These are phyloP conservation scores for Phrixothrix hirtus DNA, from an alignment of 2,888 invertebrate species.

Conservation along the genomic window DNA sequence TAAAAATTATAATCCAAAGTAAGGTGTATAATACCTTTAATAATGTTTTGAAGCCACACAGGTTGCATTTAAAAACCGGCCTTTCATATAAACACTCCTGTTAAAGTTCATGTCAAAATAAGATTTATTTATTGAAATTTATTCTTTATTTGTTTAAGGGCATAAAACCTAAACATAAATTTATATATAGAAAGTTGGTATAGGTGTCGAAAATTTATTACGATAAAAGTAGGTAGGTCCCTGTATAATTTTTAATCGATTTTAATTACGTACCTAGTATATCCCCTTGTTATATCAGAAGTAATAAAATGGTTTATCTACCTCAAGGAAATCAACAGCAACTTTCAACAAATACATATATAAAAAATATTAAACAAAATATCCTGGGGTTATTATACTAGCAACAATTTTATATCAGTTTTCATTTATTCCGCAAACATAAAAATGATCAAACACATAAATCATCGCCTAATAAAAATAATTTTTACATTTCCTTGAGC, in stretches of 20 bases:
- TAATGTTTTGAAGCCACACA: neutral
- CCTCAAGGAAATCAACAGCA: constrained; percentile 7
- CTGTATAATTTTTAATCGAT: constrained; percentile 16
- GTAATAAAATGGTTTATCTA: constrained; percentile 17
- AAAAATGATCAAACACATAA: constrained; percentile 12
- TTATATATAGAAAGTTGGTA: constrained; percentile 12
- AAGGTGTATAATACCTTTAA: no score
- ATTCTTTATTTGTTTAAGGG: neutral
- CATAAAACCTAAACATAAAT: neutral
- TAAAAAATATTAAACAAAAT: constrained; percentile 3
- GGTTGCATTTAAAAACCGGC: neutral
- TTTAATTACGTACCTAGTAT: constrained; percentile 20
- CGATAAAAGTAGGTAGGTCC: constrained; percentile 7
- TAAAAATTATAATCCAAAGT: neutral
- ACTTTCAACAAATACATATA: constrained; percentile 14
- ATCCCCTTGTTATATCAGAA: constrained; percentile 12
- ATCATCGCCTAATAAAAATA: constrained; percentile 11
- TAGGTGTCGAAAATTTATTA: constrained; percentile 18
- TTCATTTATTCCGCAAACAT: constrained; percentile 5
- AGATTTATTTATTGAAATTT: neutral
- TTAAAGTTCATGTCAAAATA: neutral
- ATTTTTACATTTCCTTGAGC: constrained; percentile 4
- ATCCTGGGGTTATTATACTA: neutral
- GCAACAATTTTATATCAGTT: neutral
- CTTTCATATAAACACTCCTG: neutral